A percentile compares a stretch with the other conserved stretches of the same genome.
phyloP scores from a whole-genome alignment of 2,113 vertebrate species.

The Pycnonotus jocosus region DNA sequence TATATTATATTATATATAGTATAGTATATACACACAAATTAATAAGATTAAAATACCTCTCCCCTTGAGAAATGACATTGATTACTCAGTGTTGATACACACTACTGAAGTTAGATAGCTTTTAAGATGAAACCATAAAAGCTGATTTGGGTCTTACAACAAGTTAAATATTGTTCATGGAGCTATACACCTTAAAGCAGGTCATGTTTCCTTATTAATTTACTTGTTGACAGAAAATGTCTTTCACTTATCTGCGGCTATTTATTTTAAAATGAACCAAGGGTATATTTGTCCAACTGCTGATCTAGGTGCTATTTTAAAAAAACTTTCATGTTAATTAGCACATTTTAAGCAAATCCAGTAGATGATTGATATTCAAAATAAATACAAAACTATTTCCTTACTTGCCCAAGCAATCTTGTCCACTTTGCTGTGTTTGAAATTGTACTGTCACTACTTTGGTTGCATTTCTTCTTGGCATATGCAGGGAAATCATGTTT shows the following conservation, averaged over 20 bases:
- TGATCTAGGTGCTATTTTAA: not conserved
- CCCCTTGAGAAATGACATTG: not conserved
- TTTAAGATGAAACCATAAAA: not conserved
- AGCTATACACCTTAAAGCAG: not conserved
- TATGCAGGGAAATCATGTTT: not conserved
- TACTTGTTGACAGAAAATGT: not conserved
- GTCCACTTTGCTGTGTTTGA: not conserved
- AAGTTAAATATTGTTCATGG: not conserved
- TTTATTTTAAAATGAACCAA: not conserved
- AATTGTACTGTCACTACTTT: not conserved
- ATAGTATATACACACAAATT: not conserved
- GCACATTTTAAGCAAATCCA: not conserved
- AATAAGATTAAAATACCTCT: not conserved
- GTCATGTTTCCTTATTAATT: not conserved
- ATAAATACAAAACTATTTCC: not conserved
- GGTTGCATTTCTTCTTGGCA: not conserved
- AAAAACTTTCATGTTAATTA: not conserved
- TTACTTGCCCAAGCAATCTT: not conserved
- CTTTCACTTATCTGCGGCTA: not conserved
- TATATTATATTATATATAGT: too few relatives aligned
- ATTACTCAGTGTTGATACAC: not conserved
- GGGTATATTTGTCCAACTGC: not conserved
- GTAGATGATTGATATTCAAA: not conserved
- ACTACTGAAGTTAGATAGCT: not conserved
- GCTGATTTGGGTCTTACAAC: not conserved